Evolutionary conservation across 2,888 invertebrate species (phyloP).

Genomic region (Thymelicus acteon): DNA sequence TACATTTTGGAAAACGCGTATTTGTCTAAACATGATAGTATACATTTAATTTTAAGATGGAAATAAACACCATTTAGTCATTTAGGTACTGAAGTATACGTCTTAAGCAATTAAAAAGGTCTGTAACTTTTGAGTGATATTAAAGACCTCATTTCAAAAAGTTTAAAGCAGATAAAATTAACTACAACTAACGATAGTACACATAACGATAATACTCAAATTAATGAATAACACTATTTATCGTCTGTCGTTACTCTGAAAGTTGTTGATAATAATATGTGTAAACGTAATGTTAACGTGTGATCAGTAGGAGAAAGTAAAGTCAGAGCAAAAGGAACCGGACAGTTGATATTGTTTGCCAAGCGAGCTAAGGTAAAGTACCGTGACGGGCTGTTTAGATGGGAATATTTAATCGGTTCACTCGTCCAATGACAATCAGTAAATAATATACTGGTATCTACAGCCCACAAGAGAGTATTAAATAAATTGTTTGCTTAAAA

Average conservation of each 20-base stretch:
- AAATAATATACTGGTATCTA: conserved; percentile 42
- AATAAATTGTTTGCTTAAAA: too few species aligned
- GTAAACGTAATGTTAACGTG: conserved; percentile 6
- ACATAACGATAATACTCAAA: neutral
- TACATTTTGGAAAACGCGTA: too few species aligned
- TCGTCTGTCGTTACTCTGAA: neutral
- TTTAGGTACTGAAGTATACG: too few species aligned
- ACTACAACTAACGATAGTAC: conserved; percentile 17
- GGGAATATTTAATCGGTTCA: conserved; percentile 49
- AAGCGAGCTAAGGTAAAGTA: conserved; percentile 57
- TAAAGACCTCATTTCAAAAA: too few species aligned
- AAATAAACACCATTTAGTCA: too few species aligned
- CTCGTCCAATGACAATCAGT: conserved; percentile 51
- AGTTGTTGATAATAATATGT: neutral
- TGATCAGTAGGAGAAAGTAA: conserved; percentile 56
- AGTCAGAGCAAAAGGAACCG: conserved; percentile 60
- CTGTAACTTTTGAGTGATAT: too few species aligned
- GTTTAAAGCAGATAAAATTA: neutral
- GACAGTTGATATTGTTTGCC: conserved; percentile 51
- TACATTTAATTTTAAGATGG: too few species aligned
- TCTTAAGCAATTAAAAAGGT: too few species aligned
- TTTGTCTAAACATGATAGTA: too few species aligned
- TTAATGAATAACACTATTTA: neutral
- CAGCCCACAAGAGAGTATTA: conserved; percentile 10
- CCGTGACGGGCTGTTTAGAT: conserved; percentile 54